phyloP scores from a whole-genome alignment of 2,888 invertebrate genomes.

The Drosophila ustulata region DNA sequence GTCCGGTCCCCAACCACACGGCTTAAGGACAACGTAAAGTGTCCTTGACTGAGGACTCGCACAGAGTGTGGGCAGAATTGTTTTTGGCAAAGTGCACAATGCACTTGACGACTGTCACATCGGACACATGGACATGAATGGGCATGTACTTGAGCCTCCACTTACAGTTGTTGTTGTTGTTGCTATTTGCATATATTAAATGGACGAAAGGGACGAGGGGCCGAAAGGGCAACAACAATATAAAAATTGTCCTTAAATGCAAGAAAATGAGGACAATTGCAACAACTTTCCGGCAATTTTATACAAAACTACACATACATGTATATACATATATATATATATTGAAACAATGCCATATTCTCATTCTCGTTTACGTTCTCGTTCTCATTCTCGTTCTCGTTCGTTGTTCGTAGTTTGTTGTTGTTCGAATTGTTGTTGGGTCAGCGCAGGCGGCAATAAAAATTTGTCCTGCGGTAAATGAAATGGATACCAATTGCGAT shows the following conservation, averaged over 20 bases:
- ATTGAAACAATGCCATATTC: conserved; percentile 69
- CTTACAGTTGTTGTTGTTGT: conserved; percentile 5
- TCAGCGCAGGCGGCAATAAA: conserved; percentile 71
- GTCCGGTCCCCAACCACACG: neutral
- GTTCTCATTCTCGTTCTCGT: conserved; percentile 13
- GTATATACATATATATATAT: conserved; percentile 10
- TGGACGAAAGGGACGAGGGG: conserved; percentile 6
- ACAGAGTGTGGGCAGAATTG: conserved; percentile 58
- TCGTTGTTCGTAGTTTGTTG: conserved; percentile 14
- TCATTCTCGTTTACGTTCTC: conserved; percentile 11
- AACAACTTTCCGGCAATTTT: conserved; percentile 79
- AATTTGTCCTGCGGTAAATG: conserved; percentile 80
- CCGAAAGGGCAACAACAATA: conserved; percentile 27
- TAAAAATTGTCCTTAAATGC: conserved; percentile 70
- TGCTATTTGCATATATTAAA: conserved; percentile 64
- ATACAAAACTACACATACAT: too few species aligned
- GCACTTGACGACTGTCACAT: conserved; percentile 77
- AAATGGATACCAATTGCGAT: conserved; percentile 77
- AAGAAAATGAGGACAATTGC: conserved; percentile 78
- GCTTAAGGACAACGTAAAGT: conserved; percentile 40
- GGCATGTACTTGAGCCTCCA: conserved; percentile 27
- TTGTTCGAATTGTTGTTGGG: conserved; percentile 54
- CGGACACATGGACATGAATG: conserved; percentile 37
- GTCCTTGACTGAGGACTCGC: conserved; percentile 64
- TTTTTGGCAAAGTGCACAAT: conserved; percentile 80